Conservation (phyloP, 2,113 vertebrate genomes). For the Lepisosteus oculatus region DNA sequence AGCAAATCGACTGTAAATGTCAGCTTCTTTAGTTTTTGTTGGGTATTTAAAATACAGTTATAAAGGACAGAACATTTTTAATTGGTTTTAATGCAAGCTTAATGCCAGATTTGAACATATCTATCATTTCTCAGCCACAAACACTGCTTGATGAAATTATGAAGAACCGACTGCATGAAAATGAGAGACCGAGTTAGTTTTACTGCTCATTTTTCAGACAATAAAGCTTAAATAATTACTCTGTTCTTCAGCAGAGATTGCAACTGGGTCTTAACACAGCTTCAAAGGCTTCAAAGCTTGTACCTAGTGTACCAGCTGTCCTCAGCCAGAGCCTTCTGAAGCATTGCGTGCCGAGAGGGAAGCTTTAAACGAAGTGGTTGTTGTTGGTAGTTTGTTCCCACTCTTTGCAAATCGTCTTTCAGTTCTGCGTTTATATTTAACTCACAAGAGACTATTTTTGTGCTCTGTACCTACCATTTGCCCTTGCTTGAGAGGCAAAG, state of each 20-base stretch:
- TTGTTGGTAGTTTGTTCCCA: conserved; percentile 24
- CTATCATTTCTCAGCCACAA: too few species aligned
- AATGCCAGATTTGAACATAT: too few species aligned
- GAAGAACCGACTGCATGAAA: not conserved
- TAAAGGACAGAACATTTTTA: too few species aligned
- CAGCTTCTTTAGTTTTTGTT: too few species aligned
- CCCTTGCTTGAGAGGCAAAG: not conserved
- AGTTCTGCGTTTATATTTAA: not conserved
- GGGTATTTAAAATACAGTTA: too few species aligned
- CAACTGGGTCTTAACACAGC: conserved; percentile 39
- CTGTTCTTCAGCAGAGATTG: conserved; percentile 22
- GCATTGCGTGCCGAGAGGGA: conserved; percentile 46
- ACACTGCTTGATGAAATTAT: not conserved
- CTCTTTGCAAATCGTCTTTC: conserved; percentile 4
- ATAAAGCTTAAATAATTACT: conserved; percentile 8
- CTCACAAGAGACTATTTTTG: not conserved
- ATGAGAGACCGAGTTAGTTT: not conserved
- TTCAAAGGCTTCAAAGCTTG: conserved; percentile 48
- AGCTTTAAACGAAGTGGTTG: conserved; percentile 44
- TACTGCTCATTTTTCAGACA: not conserved
- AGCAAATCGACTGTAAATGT: too few species aligned
- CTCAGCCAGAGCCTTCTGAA: conserved; percentile 50
- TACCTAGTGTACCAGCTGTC: conserved; percentile 32
- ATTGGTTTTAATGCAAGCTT: too few species aligned
- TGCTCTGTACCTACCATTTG: too few species aligned